Conservation (phyloP, 2,888 invertebrate genomes). For the Lepetodrilus schrolli region DNA sequence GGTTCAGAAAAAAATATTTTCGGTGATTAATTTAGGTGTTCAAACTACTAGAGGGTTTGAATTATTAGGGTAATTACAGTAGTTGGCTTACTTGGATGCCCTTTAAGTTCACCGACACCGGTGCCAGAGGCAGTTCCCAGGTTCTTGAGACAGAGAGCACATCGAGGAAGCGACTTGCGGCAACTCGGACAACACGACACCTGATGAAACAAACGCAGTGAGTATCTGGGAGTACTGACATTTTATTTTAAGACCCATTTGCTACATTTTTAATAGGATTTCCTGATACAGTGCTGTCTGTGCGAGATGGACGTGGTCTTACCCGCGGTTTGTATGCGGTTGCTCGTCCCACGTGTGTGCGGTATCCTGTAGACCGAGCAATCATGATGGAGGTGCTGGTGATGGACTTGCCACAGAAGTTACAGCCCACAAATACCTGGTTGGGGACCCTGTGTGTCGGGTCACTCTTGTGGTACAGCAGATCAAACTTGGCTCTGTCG, state of each 20-base stretch:
- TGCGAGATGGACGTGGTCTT: constrained; percentile 35
- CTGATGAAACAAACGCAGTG: constrained; percentile 46
- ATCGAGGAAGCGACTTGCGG: constrained; percentile 94
- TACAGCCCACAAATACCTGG: constrained; percentile 88
- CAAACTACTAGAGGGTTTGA: too few relatives aligned
- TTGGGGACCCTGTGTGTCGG: constrained; percentile 65
- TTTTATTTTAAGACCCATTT: not conserved
- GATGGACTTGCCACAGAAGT: constrained; percentile 95
- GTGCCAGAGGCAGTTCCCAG: constrained; percentile 84
- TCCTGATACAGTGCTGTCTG: too few relatives aligned
- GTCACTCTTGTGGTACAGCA: constrained; percentile 57
- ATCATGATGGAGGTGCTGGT: constrained; percentile 59
- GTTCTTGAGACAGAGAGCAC: constrained; percentile 92
- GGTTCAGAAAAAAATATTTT: too few relatives aligned
- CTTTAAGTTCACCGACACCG: constrained; percentile 33
- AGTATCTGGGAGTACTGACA: not conserved
- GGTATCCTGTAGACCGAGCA: constrained; percentile 50
- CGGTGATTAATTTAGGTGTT: too few relatives aligned
- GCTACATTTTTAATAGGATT: too few relatives aligned
- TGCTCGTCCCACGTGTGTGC: constrained; percentile 76
- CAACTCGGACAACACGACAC: constrained; percentile 86
- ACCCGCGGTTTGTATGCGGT: constrained; percentile 85
- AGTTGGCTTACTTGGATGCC: constrained; percentile 27
- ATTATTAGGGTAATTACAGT: too few relatives aligned
- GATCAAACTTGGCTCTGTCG: constrained; percentile 90